Conservation (phyloP, 2,113 vertebrate species). For the Chlorodrepanis virens region DNA sequence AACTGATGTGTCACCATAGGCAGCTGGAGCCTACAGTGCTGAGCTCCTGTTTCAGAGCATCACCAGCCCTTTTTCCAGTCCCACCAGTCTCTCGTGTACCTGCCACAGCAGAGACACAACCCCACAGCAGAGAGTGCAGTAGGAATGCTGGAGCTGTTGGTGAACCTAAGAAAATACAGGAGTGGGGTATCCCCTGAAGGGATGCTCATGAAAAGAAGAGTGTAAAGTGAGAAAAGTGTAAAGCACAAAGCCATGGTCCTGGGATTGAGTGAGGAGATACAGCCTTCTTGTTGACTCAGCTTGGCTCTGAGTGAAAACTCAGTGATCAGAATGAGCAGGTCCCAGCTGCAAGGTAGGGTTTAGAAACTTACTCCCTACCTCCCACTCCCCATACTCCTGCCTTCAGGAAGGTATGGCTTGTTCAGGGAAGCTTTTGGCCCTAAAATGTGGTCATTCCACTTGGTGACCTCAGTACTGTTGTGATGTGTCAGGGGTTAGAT, state of each 20-base stretch:
- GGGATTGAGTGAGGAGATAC: background rate
- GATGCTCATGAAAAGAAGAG: background rate
- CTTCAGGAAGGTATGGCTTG: background rate
- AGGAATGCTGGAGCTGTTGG: background rate
- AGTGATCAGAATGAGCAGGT: background rate
- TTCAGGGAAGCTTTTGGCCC: background rate
- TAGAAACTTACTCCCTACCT: background rate
- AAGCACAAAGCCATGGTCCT: background rate
- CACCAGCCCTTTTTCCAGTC: background rate
- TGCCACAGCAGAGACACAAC: background rate
- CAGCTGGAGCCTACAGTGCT: background rate
- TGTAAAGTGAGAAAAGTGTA: background rate
- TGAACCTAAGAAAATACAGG: background rate
- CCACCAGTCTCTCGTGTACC: accelerated
- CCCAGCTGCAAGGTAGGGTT: background rate
- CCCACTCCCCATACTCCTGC: background rate
- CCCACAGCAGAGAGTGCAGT: accelerated
- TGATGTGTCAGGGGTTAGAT: background rate
- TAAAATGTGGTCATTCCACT: background rate
- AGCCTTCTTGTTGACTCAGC: background rate
- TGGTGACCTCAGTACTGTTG: background rate
- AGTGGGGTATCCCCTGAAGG: background rate
- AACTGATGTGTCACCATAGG: accelerated
- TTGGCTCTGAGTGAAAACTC: background rate
- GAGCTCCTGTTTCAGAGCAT: background rate